phyloP scores from a whole-genome alignment of 1,140 invertebrate species.

The Cyclina sinensis region DNA sequence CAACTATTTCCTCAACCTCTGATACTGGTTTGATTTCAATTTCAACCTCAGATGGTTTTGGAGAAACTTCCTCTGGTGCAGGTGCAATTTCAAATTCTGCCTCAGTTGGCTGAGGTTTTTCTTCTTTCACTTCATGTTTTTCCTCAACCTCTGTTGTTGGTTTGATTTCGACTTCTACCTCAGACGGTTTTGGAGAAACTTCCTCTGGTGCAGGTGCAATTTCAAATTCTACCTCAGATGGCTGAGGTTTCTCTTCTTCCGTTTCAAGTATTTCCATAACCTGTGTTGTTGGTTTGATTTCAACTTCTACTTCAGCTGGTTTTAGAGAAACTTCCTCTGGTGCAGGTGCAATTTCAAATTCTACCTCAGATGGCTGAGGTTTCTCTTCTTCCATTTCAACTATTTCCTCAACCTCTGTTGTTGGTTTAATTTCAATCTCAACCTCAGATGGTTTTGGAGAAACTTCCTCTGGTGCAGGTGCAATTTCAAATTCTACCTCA shows the following conservation, averaged over 20 bases:
- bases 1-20: not conserved
- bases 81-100: not conserved
- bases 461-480: not conserved
- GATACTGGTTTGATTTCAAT: not conserved
- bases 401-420: not conserved
- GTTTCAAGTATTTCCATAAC: not conserved
- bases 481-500: not conserved
- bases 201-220: not conserved
- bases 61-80: not conserved
- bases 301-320: not conserved
- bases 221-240: not conserved
- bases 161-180: not conserved
- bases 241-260: not conserved
- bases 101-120: not conserved
- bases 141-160: not conserved
- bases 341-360: not conserved
- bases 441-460: not conserved
- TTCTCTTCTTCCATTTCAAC: slow-evolving; percentile 19
- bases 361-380: not conserved
- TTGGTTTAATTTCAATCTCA: not conserved
- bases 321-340: not conserved
- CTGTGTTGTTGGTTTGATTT: not conserved
- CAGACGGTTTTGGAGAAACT: not conserved
- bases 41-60: slow-evolving; percentile 31
- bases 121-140: not conserved